Evolutionary conservation across 2,113 vertebrate genomes (phyloP), one percentile per base, ranked within the genome.

Genomic region (Takifugu bimaculatus): DNA sequence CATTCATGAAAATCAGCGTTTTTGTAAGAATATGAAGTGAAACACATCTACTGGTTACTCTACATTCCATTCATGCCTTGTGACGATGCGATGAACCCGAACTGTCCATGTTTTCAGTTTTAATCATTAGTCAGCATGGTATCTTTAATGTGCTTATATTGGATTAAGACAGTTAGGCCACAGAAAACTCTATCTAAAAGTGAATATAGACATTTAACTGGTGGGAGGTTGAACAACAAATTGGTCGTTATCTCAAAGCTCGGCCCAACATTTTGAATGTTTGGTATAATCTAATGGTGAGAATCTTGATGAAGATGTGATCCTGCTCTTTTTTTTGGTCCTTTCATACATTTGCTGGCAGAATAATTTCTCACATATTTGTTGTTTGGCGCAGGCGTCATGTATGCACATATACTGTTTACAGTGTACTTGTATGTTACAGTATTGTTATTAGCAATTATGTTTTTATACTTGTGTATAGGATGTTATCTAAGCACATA

Each of bases 331-430:
- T 59, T 71, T 42, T 20, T 73, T 35, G 14, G n/a, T 72, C 74
- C 9, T 65, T 69, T 78, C 53, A 61, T 53, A 69, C 59, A 64
- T 84, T 74, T 70, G 42, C 26, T 85, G 73, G 79, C 67, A 70
- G n/a, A 79, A 42, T 11, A 15, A 54, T 70, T 62, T 58, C 13
- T 48, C 14, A 47, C 14, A 48, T 48, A 5, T 14, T 47, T 48
- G 4, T 54, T 25, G 50, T 50, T 90, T 93, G 95, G 91, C 95
- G 95, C 95, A 89, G 95, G 95, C 95, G 95, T 95, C 95, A 92
- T 91, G 73, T 92, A 93, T 95, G 93, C 94, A 95, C 92, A 93
- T 87, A 91, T 89, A 94, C 91, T 93, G 94, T 97, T 96, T 95
- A 95, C 94, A 95, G 93, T 91, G 87, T 91, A 93, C 89, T 91